Evolutionary conservation across 2,888 invertebrate species (phyloP).

Genomic region (Morinoia aosen): DNA sequence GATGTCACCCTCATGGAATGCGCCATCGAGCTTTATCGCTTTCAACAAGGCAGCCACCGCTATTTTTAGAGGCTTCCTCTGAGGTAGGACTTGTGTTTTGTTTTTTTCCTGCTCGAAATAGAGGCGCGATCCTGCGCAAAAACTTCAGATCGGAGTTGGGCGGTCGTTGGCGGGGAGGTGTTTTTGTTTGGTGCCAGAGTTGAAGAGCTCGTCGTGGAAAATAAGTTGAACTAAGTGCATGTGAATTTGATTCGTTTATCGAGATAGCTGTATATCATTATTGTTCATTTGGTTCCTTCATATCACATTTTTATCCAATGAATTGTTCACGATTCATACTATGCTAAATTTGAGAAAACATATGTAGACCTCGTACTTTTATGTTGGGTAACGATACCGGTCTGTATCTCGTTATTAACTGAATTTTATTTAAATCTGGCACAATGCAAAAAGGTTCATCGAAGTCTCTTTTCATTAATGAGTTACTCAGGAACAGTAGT

Average conservation of each 20-base stretch:
- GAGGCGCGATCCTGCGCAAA: not conserved
- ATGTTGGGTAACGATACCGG: not conserved
- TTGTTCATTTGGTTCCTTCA: not conserved
- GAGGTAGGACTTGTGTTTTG: not conserved
- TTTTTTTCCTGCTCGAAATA: not conserved
- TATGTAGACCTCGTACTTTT: not conserved
- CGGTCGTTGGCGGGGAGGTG: not conserved
- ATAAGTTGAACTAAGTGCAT: not conserved
- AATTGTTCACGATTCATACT: not conserved
- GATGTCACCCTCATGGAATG: conserved; percentile 12
- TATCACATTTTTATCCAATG: not conserved
- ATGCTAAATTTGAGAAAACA: not conserved
- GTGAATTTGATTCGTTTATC: not conserved
- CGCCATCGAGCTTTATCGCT: not conserved
- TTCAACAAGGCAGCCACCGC: not conserved
- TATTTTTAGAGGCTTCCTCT: not conserved
- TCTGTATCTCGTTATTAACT: not conserved
- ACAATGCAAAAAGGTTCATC: not conserved
- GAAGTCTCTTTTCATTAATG: not conserved
- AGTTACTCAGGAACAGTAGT: not conserved
- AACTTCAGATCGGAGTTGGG: not conserved
- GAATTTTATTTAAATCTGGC: not conserved
- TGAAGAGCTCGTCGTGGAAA: not conserved
- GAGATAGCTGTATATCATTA: not conserved
- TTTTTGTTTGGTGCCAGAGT: not conserved